Evolutionary conservation across 2,113 vertebrate genomes (phyloP).

Genomic region (Pangasianodon gigas): DNA sequence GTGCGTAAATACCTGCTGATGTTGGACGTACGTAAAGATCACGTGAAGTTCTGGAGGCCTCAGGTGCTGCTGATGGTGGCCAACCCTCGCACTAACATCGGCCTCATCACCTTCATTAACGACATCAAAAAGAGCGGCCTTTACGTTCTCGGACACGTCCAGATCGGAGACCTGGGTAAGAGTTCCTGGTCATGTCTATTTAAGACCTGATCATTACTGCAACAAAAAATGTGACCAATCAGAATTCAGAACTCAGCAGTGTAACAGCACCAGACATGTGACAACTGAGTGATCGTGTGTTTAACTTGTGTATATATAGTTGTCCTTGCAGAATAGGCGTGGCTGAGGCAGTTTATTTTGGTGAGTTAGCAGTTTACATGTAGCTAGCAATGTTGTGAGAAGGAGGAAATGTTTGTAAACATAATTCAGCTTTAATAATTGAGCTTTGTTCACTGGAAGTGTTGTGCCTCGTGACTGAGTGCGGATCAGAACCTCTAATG

Average conservation of each 20-base stretch:
- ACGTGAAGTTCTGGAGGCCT: constrained; percentile 96
- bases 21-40: constrained; percentile 95
- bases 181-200: background rate
- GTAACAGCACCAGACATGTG: background rate
- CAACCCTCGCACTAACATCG: constrained; percentile 83
- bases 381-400: background rate
- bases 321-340: background rate
- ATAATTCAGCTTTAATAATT: background rate
- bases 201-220: background rate
- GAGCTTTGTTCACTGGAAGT: background rate
- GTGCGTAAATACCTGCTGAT: constrained; percentile 95
- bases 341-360: background rate
- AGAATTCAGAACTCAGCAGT: background rate
- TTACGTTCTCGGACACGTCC: constrained; percentile 91
- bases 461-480: background rate
- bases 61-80: constrained; percentile 94
- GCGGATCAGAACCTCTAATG: background rate
- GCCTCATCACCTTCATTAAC: constrained; percentile 90
- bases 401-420: background rate
- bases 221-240: background rate
- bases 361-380: background rate
- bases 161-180: constrained; percentile 90
- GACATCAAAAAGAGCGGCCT: constrained; percentile 98
- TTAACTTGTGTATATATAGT: background rate
- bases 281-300: background rate